These are phyloP conservation scores for Epistrophe grossulariae DNA, from an alignment of 2,888 invertebrate genomes.

Conservation along the genomic window DNA sequence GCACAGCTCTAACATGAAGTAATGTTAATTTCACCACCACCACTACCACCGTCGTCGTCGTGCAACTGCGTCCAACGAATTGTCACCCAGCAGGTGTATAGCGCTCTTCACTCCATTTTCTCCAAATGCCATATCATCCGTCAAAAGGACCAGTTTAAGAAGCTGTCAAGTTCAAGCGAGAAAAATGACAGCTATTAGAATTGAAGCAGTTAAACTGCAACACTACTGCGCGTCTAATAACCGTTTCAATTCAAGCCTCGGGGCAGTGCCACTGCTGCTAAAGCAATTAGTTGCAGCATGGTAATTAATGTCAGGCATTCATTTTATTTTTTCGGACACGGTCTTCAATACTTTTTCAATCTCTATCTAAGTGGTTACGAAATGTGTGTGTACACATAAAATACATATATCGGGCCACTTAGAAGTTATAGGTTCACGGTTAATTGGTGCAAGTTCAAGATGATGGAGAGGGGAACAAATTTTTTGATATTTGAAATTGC, in stretches of 20 bases:
- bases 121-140: constrained; percentile 63
- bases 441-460: constrained; percentile 70
- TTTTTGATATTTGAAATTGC: constrained; percentile 43
- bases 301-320: constrained; percentile 62
- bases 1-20: constrained; percentile 44
- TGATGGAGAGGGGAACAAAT: constrained; percentile 9
- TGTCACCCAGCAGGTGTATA: constrained; percentile 57
- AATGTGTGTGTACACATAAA: neutral
- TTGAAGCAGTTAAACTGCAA: constrained; percentile 45
- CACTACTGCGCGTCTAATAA: constrained; percentile 23
- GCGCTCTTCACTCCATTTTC: constrained; percentile 56
- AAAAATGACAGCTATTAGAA: constrained; percentile 73
- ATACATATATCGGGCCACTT: constrained; percentile 40
- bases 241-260: constrained; percentile 44
- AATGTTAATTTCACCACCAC: constrained; percentile 54
- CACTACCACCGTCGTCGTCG: no score
- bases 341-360: constrained; percentile 9
- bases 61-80: neutral
- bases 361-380: constrained; percentile 38
- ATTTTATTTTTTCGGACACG: neutral
- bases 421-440: constrained; percentile 55
- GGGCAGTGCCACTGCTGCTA: constrained; percentile 17
- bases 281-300: constrained; percentile 72
- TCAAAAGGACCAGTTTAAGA: constrained; percentile 60
- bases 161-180: constrained; percentile 70